Conservation (phyloP, 2,888 invertebrate species). For the Mechanitis messenoides region DNA sequence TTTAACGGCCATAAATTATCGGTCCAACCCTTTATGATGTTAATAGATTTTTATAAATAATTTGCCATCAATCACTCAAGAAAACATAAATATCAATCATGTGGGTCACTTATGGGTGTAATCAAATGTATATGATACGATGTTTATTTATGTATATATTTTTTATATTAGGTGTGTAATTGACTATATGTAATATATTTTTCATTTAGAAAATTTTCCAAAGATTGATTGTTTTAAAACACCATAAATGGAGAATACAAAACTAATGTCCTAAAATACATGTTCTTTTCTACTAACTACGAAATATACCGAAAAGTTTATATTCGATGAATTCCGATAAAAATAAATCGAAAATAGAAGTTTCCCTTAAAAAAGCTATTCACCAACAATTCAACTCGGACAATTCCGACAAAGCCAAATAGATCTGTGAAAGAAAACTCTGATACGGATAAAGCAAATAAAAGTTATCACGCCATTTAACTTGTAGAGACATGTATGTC, state of each 20-base stretch:
- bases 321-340: constrained; percentile 61
- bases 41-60: constrained; percentile 36
- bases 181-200: too few relatives aligned
- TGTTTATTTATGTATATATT: not conserved
- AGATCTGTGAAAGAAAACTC: constrained; percentile 60
- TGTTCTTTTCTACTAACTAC: constrained; percentile 8
- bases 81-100: constrained; percentile 25
- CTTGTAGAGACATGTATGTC: constrained; percentile 47
- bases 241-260: too few relatives aligned
- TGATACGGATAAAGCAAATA: constrained; percentile 60
- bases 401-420: constrained; percentile 53
- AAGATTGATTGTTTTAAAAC: too few relatives aligned
- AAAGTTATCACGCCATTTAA: constrained; percentile 56
- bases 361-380: constrained; percentile 61
- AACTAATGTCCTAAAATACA: not conserved
- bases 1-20: constrained; percentile 35
- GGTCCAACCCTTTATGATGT: constrained; percentile 31
- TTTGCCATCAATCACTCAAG: constrained; percentile 33
- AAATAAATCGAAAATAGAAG: constrained; percentile 49
- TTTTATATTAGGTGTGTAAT: not conserved
- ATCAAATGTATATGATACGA: not conserved
- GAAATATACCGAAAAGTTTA: constrained; percentile 40
- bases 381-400: constrained; percentile 59
- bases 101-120: constrained; percentile 8
- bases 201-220: too few relatives aligned